These are phyloP conservation scores for Gisinianus flammeolus DNA, from an alignment of 2,888 invertebrate species.

Conservation along the genomic window DNA sequence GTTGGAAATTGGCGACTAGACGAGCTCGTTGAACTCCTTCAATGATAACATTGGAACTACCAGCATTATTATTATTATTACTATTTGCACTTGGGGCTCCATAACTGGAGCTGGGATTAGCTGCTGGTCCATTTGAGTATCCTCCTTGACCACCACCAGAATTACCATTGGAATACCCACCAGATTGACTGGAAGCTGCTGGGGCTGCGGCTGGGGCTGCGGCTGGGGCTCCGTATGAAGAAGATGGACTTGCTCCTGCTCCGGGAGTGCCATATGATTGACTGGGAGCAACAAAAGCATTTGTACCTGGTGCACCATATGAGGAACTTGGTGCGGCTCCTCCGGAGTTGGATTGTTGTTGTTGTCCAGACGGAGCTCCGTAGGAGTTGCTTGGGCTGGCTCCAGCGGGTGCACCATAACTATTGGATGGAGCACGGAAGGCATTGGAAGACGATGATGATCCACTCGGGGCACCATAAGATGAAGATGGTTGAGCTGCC, in stretches of 20 bases:
- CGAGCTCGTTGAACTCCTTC: constrained; percentile 47
- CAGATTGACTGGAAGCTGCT: constrained; percentile 54
- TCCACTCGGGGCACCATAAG: constrained; percentile 67
- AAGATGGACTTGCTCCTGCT: constrained; percentile 44
- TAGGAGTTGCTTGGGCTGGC: no score
- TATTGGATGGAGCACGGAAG: background rate
- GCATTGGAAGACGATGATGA: background rate
- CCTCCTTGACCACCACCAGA: constrained; percentile 25
- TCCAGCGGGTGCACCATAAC: constrained; percentile 24
- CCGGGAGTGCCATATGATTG: constrained; percentile 7
- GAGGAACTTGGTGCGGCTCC: constrained; percentile 61
- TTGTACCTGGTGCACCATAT: constrained; percentile 18
- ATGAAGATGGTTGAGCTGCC: constrained; percentile 69
- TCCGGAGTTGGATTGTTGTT: constrained; percentile 61
- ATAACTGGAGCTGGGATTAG: constrained; percentile 17
- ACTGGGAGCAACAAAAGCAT: constrained; percentile 3
- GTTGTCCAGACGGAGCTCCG: constrained; percentile 62
- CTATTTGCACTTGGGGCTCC: constrained; percentile 25
- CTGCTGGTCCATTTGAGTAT: constrained; percentile 60
- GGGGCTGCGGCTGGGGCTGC: background rate
- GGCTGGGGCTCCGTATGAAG: constrained; percentile 60
- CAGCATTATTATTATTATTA: constrained; percentile 7
- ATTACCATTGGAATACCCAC: constrained; percentile 13
- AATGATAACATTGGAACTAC: constrained; percentile 38
- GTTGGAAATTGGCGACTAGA: constrained; percentile 47